Evolutionary conservation across 2,797 vertebrate genomes (phyloP).

Genomic region (Meriones psammophilus): DNA sequence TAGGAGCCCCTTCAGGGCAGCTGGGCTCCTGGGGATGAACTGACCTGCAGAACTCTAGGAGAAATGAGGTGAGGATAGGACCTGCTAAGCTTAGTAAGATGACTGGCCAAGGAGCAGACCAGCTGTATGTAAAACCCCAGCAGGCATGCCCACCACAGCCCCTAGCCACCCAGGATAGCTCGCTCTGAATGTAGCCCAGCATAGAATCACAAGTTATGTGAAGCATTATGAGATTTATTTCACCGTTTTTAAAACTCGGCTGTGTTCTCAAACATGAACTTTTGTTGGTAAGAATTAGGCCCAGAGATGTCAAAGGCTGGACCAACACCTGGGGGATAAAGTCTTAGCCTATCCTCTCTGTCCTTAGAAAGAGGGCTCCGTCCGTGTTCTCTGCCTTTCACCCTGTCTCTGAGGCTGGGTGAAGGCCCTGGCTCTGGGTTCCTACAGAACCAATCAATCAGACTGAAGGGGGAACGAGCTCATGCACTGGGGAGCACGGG

Average conservation of each 20-base stretch:
- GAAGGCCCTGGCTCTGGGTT: background rate
- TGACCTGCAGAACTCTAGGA: background rate
- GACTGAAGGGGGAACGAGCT: background rate
- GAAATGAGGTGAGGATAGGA: background rate
- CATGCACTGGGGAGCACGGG: slow-evolving; percentile 15
- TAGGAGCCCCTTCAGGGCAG: background rate
- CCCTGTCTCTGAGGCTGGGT: background rate
- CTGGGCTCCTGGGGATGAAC: background rate
- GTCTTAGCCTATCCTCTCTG: slow-evolving; percentile 80
- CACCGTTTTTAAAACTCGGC: background rate
- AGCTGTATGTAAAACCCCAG: background rate
- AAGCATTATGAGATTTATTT: background rate
- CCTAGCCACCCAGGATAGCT: background rate
- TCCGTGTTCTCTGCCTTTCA: background rate
- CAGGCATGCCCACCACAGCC: background rate
- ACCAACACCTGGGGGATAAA: background rate
- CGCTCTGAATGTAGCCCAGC: background rate
- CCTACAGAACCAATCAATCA: background rate
- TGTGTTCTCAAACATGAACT: background rate
- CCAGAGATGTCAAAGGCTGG: slow-evolving; percentile 4
- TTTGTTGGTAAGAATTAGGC: background rate
- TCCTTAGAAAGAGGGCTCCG: background rate
- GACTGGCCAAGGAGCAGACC: background rate
- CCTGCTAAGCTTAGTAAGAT: slow-evolving; percentile 1
- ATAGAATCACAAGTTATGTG: background rate